Conservation (phyloP, 1,140 invertebrate species). For the Pseudomyrmex dendroicus region DNA sequence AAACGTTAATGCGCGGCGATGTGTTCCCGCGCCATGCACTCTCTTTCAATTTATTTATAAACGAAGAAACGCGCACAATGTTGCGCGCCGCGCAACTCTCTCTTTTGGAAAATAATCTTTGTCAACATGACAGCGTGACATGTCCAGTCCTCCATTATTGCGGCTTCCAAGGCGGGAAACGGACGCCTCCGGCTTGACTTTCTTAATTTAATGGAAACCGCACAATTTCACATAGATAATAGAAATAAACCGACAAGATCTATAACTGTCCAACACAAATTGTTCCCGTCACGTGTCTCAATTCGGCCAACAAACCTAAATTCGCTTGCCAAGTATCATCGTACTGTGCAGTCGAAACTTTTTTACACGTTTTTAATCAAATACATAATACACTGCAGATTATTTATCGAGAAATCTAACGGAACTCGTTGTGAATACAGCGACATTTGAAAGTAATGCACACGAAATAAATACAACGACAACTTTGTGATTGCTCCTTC, state of each 20-base stretch:
- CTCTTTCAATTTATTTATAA: too few relatives aligned
- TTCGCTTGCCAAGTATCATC: background rate
- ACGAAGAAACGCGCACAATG: too few relatives aligned
- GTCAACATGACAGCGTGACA: background rate
- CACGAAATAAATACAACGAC: conserved; percentile 1
- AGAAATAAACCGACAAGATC: conserved; percentile 2
- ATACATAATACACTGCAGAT: too few relatives aligned
- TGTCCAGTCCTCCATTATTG: conserved; percentile 16
- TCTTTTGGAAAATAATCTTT: background rate
- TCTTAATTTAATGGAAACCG: conserved; percentile 52
- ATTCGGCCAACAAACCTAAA: conserved; percentile 34
- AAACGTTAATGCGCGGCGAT: too few relatives aligned
- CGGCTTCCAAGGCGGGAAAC: background rate
- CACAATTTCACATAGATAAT: conserved; percentile 41
- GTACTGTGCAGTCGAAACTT: too few relatives aligned
- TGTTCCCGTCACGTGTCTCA: conserved; percentile 15
- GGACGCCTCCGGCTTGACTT: conserved; percentile 22
- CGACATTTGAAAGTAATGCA: background rate
- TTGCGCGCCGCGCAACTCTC: too few relatives aligned
- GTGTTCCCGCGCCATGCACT: too few relatives aligned
- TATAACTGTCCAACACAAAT: conserved; percentile 28
- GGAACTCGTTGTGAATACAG: background rate
- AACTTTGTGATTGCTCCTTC: background rate
- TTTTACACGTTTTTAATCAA: too few relatives aligned
- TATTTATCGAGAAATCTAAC: too few relatives aligned